phyloP scores from a whole-genome alignment of 2,888 invertebrate genomes.

The Drosophila mimica region DNA sequence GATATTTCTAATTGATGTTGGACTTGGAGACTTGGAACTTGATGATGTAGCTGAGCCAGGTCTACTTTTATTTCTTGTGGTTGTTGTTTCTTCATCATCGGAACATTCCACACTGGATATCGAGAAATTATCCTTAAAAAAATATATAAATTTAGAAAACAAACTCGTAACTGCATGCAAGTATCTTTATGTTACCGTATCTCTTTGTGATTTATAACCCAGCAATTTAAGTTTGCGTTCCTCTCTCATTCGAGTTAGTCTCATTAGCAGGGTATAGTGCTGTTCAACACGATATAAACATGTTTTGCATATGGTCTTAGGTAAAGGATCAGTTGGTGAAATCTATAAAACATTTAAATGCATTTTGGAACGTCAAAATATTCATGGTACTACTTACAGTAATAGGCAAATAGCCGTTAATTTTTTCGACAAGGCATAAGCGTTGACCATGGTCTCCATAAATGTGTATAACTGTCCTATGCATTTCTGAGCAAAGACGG shows the following conservation, averaged over 20 bases:
- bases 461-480: slow-evolving; percentile 92
- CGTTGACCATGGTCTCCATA: slow-evolving; percentile 92
- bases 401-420: slow-evolving; percentile 92
- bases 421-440: slow-evolving; percentile 91
- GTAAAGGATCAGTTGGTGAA: slow-evolving; percentile 88
- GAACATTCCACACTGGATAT: slow-evolving; percentile 71
- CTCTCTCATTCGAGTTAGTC: slow-evolving; percentile 80
- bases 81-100: slow-evolving; percentile 67
- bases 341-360: slow-evolving; percentile 85
- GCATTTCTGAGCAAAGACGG: slow-evolving; percentile 94
- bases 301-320: slow-evolving; percentile 89
- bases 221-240: slow-evolving; percentile 66
- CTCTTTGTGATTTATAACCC: slow-evolving; percentile 38
- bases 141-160: not conserved
- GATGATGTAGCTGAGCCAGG: slow-evolving; percentile 17
- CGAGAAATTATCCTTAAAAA: slow-evolving; percentile 46
- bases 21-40: slow-evolving; percentile 26
- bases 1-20: slow-evolving; percentile 27
- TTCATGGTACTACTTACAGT: slow-evolving; percentile 86
- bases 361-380: not conserved
- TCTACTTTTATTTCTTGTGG: slow-evolving; percentile 19
- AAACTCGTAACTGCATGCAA: not conserved
- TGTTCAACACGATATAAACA: slow-evolving; percentile 88
- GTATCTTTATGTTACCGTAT: slow-evolving; percentile 35
- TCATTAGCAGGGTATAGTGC: slow-evolving; percentile 85